phyloP scores from a whole-genome alignment of 30 jellyfish, hydroid and myxozoan genomes.

The Hydractinia symbiolongicarpus region DNA sequence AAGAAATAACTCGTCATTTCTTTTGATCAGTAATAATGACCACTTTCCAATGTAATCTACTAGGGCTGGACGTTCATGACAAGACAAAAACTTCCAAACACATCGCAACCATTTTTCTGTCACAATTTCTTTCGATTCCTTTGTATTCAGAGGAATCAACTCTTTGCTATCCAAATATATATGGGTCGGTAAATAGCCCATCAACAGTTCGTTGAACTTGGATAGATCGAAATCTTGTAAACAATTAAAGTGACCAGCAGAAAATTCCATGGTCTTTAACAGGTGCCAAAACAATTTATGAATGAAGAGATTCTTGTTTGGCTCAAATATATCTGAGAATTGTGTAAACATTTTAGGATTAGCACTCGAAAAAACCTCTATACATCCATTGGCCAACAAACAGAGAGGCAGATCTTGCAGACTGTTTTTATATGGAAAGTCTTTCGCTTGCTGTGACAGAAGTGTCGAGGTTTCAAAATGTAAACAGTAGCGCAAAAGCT shows the following conservation, averaged over 20 bases:
- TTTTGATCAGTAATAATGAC: not conserved
- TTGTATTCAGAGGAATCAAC: not conserved
- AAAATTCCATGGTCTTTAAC: not conserved
- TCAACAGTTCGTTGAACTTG: slow-evolving; percentile 8
- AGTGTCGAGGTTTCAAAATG: no score
- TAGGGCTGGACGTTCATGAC: no score
- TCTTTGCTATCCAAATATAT: not conserved
- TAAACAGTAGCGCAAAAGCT: not conserved
- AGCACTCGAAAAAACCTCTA: slow-evolving; percentile 30
- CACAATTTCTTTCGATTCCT: not conserved
- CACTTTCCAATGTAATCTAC: not conserved
- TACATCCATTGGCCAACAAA: slow-evolving; percentile 39
- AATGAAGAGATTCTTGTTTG: not conserved
- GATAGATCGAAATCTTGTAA: slow-evolving; percentile 1
- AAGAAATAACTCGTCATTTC: not conserved
- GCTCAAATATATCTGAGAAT: slow-evolving; percentile 26
- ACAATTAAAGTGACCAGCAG: not conserved
- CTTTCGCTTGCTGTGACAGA: no score
- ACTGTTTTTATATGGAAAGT: no score
- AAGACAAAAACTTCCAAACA: slow-evolving; percentile 8
- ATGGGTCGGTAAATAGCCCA: not conserved
- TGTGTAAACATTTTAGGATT: slow-evolving; percentile 34
- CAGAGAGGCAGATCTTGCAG: slow-evolving; percentile 57
- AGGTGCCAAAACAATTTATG: not conserved
- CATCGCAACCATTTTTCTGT: slow-evolving; percentile 6